phyloP scores from a whole-genome alignment of 2,113 vertebrate species.

The Pagrus major region DNA sequence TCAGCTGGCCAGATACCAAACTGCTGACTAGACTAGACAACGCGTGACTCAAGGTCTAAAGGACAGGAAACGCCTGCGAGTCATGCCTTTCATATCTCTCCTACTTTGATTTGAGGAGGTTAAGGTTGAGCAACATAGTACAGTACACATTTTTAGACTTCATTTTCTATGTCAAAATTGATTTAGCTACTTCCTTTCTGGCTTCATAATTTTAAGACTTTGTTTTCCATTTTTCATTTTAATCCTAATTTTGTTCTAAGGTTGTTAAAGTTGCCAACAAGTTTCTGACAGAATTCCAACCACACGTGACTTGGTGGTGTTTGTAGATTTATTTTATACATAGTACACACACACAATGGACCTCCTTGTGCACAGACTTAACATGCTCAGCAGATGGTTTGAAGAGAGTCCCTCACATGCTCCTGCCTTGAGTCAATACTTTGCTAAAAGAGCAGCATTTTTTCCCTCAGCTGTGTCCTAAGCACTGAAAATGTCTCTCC shows the following conservation, averaged over 20 bases:
- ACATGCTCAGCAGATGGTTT: neutral
- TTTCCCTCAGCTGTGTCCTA: neutral
- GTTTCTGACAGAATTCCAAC: conserved; percentile 59
- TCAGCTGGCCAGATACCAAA: conserved; percentile 38
- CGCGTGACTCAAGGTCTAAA: conserved; percentile 60
- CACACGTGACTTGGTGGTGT: conserved; percentile 53
- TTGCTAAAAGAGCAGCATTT: neutral
- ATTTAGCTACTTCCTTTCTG: neutral
- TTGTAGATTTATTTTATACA: no score
- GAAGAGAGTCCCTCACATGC: conserved; percentile 24
- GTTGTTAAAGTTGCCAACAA: conserved; percentile 37
- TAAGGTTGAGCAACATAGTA: conserved; percentile 6
- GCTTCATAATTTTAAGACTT: no score
- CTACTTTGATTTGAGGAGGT: conserved; percentile 14
- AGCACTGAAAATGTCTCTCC: neutral
- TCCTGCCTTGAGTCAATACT: conserved; percentile 13
- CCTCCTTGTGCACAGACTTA: conserved; percentile 52
- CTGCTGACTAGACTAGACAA: conserved; percentile 62
- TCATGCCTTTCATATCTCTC: conserved; percentile 55
- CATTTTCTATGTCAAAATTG: neutral
- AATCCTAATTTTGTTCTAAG: neutral
- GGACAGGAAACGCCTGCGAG: neutral
- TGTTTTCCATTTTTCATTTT: neutral
- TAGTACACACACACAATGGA: no score
- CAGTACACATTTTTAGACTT: neutral